phyloP scores from a whole-genome alignment of 2,113 vertebrate species.

The Callorhinus ursinus region DNA sequence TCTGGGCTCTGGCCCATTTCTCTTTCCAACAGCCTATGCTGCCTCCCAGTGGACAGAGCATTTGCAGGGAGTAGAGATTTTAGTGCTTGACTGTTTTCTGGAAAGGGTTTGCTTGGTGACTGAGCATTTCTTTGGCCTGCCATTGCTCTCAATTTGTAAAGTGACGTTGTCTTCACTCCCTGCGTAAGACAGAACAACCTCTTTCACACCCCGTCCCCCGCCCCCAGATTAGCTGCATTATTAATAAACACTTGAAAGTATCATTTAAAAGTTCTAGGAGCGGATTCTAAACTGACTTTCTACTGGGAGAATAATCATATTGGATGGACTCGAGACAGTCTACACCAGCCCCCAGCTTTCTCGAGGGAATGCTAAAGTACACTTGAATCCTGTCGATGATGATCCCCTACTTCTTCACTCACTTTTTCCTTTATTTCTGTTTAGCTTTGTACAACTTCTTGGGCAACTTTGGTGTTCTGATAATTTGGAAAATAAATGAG shows the following conservation, averaged over 20 bases:
- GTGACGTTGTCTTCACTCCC: background rate
- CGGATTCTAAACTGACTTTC: background rate
- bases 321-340: background rate
- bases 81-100: background rate
- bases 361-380: accelerated
- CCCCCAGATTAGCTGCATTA: too few species aligned
- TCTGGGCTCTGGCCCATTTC: background rate
- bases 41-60: slow-evolving; percentile 74
- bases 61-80: background rate
- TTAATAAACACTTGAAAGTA: background rate
- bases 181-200: background rate
- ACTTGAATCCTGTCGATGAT: background rate
- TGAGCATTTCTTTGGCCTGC: background rate
- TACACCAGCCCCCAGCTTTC: accelerated
- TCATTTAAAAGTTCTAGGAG: background rate
- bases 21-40: slow-evolving; percentile 56
- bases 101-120: background rate
- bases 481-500: slow-evolving; percentile 8
- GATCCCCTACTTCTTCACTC: accelerated
- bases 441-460: background rate
- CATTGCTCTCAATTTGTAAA: background rate
- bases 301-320: background rate
- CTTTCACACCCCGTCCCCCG: background rate
- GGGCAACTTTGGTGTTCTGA: background rate
- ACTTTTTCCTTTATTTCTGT: background rate